A percentile compares a stretch with the other conserved stretches of the same genome.
phyloP scores from a whole-genome alignment of 2,888 invertebrate species.

The Dendrolimus pini region DNA sequence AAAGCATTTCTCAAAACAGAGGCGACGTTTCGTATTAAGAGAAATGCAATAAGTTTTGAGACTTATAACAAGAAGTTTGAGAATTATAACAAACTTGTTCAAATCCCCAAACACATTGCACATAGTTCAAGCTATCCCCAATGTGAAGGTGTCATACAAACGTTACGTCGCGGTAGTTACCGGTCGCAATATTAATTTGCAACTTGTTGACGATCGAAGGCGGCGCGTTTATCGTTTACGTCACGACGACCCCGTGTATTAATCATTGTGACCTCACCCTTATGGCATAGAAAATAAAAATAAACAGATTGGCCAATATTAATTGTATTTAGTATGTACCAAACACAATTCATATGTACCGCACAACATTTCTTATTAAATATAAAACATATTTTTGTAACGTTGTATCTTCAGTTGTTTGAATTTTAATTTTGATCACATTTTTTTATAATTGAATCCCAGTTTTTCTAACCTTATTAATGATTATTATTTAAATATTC shows the following conservation, averaged over 20 bases:
- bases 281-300: conserved; percentile 25
- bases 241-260: conserved; percentile 53
- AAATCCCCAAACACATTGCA: not conserved
- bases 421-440: too few relatives aligned
- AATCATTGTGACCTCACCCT: conserved; percentile 62
- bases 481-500: too few relatives aligned
- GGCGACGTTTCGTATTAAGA: not conserved
- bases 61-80: not conserved
- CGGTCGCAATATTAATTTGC: conserved; percentile 66
- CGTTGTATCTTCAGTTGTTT: too few relatives aligned
- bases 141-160: conserved; percentile 38
- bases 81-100: not conserved
- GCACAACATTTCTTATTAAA: too few relatives aligned
- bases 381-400: too few relatives aligned
- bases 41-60: not conserved
- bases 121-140: not conserved
- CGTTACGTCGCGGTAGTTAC: conserved; percentile 24
- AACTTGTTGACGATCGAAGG: conserved; percentile 71
- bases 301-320: not conserved
- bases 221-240: conserved; percentile 48
- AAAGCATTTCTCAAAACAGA: too few relatives aligned
- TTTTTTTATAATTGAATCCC: too few relatives aligned
- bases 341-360: too few relatives aligned
- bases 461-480: too few relatives aligned
- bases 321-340: too few relatives aligned